Evolutionary conservation across 1,140 invertebrate species (phyloP), one percentile per base, ranked within the genome.

Genomic region (Pachypsylla venusta): DNA sequence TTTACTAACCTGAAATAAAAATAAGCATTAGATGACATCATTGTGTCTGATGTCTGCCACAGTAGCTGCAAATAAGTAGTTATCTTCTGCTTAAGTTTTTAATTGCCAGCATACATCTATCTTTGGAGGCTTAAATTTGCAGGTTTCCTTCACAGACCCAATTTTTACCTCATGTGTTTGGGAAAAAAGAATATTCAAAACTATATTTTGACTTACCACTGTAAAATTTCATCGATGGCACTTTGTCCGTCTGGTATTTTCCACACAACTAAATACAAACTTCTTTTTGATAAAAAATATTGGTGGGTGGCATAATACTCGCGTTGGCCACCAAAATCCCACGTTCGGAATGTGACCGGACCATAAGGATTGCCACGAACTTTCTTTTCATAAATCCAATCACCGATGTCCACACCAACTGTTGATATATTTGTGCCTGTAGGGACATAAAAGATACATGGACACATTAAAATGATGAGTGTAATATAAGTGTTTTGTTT

Each of bases 301-400:
- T 98, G 93, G 77, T 98, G 95, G 1, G 95, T 98, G 0, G 94
- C 89, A 69, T 98, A 98, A 69, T 94, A 81, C 74, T 96, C 93
- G 67, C 84, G 82, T 74, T 97, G 93, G 0, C 95, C 95, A n/a
- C 93, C 94, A 76, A 99, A 99, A 73, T 99, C 96, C 95, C 96
- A 99, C 0, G 94, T 98, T 58, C 93, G 72, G 60, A 99, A 98
- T n/a, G 89, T 84, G 48, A 98, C 85, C 0, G 91, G 83, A 0
- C 93, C 93, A 62, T 87, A 81, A 10, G 83, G 83, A 35, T 83
- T 78, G 1, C 76, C 76, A 22, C 81, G 68, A 1, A 77, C 70
- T 77, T 85, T 82, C 66, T 89, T 90, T 68, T 96, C 93, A 71
- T 88, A 94, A 7, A 87, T 76, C 92, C 87, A 98, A 67, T 93